Conservation (phyloP, 2,113 vertebrate species). For the Sinocyclocheilus maitianheensis region DNA sequence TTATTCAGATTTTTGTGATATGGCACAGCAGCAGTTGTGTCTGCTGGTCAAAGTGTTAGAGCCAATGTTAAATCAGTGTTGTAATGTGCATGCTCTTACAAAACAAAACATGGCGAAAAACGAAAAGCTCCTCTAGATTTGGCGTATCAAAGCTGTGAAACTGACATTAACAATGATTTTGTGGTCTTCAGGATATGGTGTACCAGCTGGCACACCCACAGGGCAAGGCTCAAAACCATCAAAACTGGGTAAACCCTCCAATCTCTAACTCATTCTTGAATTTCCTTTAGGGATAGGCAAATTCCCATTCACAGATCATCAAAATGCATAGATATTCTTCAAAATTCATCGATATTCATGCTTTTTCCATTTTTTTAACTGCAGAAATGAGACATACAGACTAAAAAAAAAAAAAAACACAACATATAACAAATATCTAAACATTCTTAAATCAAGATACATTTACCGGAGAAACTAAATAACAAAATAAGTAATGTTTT, state of each 20-base stretch:
- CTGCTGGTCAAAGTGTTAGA: too few relatives aligned
- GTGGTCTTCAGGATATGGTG: slow-evolving; percentile 55
- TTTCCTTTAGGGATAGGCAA: neutral
- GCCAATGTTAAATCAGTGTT: neutral
- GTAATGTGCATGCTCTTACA: too few relatives aligned
- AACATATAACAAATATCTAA: too few relatives aligned
- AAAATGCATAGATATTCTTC: neutral
- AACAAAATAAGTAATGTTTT: too few relatives aligned
- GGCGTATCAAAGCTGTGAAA: neutral
- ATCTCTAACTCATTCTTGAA: neutral
- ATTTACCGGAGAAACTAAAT: too few relatives aligned
- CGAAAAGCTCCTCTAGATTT: neutral
- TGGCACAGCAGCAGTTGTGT: too few relatives aligned
- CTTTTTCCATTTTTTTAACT: too few relatives aligned
- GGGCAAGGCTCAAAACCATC: slow-evolving; percentile 42
- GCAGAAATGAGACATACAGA: too few relatives aligned
- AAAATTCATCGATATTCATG: too few relatives aligned
- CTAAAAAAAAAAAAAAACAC: too few relatives aligned
- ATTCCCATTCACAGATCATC: neutral
- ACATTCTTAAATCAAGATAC: too few relatives aligned
- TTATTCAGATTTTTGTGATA: too few relatives aligned
- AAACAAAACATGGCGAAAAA: neutral
- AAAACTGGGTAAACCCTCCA: slow-evolving; percentile 45
- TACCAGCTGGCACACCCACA: slow-evolving; percentile 25
- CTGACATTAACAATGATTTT: slow-evolving; percentile 3